A percentile compares a stretch with the other conserved stretches of the same genome.
Conservation (phyloP, 2,797 vertebrate species). For the Ispidina picta region DNA sequence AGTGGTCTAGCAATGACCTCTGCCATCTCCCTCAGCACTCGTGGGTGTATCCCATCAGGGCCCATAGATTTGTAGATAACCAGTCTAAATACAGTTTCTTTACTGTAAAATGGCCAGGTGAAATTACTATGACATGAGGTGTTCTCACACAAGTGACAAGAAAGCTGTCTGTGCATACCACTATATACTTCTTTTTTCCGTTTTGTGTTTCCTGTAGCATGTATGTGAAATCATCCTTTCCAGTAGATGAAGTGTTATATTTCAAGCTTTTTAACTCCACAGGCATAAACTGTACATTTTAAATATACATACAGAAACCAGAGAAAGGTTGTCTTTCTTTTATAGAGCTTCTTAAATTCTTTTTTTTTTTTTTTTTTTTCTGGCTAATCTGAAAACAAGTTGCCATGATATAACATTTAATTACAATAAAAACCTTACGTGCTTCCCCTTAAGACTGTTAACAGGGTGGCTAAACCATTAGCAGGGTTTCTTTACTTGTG, state of each 20-base stretch:
- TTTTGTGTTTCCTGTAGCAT: neutral
- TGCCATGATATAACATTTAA: neutral
- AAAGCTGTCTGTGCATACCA: neutral
- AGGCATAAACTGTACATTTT: neutral
- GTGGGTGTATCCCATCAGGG: no score
- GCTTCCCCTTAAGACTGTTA: conserved; percentile 10
- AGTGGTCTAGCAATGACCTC: no score
- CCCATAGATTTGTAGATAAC: no score
- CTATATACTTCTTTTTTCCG: neutral
- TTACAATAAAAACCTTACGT: conserved; percentile 3
- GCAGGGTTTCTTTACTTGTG: neutral
- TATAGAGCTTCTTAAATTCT: neutral
- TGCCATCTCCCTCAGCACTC: no score
- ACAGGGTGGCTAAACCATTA: conserved; percentile 15
- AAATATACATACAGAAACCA: neutral
- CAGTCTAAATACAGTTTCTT: no score
- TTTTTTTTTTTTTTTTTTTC: neutral
- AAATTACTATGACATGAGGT: neutral
- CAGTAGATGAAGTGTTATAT: neutral
- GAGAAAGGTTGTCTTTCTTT: neutral
- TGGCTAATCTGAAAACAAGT: conserved; percentile 4
- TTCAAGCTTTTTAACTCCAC: neutral
- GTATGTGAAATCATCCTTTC: neutral
- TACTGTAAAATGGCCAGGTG: neutral
- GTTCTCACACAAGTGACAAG: neutral